These are phyloP conservation scores for Mirza zaza DNA, from an alignment of 2,113 vertebrate species.

Conservation along the genomic window DNA sequence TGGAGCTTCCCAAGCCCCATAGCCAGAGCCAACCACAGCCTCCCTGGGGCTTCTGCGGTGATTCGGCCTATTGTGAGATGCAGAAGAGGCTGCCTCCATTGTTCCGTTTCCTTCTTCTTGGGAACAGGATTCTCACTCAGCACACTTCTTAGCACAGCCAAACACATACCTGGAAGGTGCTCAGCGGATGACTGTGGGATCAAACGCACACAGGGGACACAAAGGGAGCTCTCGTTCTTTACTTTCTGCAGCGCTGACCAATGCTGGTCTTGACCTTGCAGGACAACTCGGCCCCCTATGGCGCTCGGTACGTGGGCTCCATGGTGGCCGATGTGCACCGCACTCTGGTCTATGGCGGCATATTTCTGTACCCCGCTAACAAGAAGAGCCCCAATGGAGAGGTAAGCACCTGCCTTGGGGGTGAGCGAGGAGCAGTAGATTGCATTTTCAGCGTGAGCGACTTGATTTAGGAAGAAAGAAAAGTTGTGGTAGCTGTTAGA, in stretches of 20 bases:
- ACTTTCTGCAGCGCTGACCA: neutral
- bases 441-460: neutral
- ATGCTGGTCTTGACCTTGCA: slow-evolving; percentile 69
- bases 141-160: neutral
- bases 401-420: slow-evolving; percentile 83
- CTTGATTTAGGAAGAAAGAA: neutral
- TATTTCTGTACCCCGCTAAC: slow-evolving; percentile 97
- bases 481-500: neutral
- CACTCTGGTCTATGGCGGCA: slow-evolving; percentile 96
- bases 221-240: neutral
- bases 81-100: neutral
- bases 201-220: fast-evolving
- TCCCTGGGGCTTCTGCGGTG: neutral
- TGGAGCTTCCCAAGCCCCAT: too few species aligned
- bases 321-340: slow-evolving; percentile 99
- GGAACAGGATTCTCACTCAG: neutral
- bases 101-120: neutral
- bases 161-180: fast-evolving
- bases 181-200: neutral
- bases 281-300: slow-evolving; percentile 93
- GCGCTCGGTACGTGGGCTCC: slow-evolving; percentile 94
- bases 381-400: slow-evolving; percentile 94
- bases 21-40: neutral
- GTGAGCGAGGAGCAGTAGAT: neutral
- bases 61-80: neutral